Base-by-base conservation (phyloP, 2,113 vertebrate genomes). In the Hyla sarda region DNA sequence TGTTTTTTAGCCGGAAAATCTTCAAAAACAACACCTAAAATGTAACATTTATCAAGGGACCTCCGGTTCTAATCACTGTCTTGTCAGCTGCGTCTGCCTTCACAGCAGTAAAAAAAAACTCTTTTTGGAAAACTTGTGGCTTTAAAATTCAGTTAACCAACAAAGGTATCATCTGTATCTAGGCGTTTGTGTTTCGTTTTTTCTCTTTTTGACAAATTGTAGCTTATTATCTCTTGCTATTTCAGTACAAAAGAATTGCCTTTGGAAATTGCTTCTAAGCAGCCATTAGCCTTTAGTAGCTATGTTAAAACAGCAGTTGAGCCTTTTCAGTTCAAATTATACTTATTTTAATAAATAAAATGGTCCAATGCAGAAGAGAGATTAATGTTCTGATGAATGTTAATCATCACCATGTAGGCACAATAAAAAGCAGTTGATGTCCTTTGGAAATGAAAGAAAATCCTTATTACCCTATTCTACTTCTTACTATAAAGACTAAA, bases 291-390 rank as follows among this genome's bases (percentile, higher is more conserved):
- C 73, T 84, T 74, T 84, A 76, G 83, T 76, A 45, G 54, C 41
- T 76, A 84, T 84, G 72, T 76, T 76, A 84, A 60, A 84, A 48
- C 82, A 84, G 83, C 83, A 76, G 56, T 84, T 84, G 83, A 84
- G 83, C 72, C 73, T 76, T 75, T 84, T 84, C 73, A 76, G 73
- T 76, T 74, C 41, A 84, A 84, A 84, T 84, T 84, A 76, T 76
- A 76, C 83, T 84, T 84, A 84, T 84, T 84, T 76, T 65, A 76
- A 76, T 75, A 75, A 84, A 75, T 84, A 84, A 84, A 84, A 74
- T 30, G 54, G 83, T 84, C 62, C 19, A 84, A 84, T 84, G 72
- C 72, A 62, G 25, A 84, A 76, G 12, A 50, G 32, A 84, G 72
- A 84, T 84, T 84, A 76, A 76, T 62, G 56, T 84, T 75, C 52